Evolutionary conservation across 2,113 vertebrate genomes (phyloP).

Genomic region (Prinia subflava): DNA sequence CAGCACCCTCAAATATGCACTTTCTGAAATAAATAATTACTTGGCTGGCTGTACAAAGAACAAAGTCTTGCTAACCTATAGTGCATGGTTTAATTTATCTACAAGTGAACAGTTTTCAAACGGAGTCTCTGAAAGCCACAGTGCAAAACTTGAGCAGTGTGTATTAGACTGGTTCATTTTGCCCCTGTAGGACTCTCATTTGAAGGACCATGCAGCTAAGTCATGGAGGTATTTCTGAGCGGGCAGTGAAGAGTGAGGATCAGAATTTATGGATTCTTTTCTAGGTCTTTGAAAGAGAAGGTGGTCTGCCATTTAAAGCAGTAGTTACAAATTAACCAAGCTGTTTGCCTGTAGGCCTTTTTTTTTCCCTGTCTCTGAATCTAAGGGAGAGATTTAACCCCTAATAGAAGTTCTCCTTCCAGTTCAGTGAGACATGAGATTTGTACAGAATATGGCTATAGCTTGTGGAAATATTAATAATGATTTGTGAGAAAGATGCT

Average conservation of each 20-base stretch:
- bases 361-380: accelerated
- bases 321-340: background rate
- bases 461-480: background rate
- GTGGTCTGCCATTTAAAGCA: background rate
- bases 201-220: background rate
- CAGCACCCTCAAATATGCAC: background rate
- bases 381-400: background rate
- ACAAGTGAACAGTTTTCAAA: background rate
- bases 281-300: background rate
- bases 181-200: background rate
- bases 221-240: background rate
- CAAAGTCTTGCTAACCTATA: background rate
- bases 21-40: background rate
- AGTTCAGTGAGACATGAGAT: background rate
- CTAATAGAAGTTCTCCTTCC: background rate
- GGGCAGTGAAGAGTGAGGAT: background rate
- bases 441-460: background rate
- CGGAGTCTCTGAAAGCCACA: background rate
- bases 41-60: background rate
- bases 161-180: background rate
- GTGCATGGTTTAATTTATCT: background rate
- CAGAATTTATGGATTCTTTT: background rate
- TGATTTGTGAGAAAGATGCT: background rate
- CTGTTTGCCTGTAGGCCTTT: background rate
- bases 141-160: background rate